Evolutionary conservation across 2,888 invertebrate genomes (phyloP).

Genomic region (Eurytoma californica): DNA sequence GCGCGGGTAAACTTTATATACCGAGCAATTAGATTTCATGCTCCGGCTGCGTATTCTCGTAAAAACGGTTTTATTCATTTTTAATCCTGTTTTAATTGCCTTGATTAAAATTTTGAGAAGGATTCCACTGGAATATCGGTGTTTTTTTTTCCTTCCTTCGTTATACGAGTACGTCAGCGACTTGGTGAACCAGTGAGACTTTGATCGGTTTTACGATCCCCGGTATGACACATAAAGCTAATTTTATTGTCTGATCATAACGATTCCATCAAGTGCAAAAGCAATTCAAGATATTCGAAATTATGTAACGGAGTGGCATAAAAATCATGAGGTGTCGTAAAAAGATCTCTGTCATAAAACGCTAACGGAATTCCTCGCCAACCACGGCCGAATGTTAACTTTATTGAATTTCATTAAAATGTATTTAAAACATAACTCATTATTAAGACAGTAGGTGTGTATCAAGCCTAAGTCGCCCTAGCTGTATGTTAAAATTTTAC

Average conservation of each 20-base stretch:
- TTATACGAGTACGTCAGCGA: not conserved
- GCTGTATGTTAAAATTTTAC: too few relatives aligned
- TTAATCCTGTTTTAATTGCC: not conserved
- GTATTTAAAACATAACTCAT: conserved; percentile 45
- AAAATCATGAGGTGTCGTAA: conserved; percentile 39
- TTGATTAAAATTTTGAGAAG: too few relatives aligned
- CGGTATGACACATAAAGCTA: conserved; percentile 18
- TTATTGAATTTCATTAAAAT: conserved; percentile 44
- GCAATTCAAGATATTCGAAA: not conserved
- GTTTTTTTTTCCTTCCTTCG: too few relatives aligned
- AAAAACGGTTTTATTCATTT: too few relatives aligned
- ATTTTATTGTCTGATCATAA: conserved; percentile 20
- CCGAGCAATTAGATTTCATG: too few relatives aligned
- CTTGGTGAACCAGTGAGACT: conserved; percentile 4
- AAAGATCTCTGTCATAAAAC: conserved; percentile 45
- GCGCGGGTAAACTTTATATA: too few relatives aligned
- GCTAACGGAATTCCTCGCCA: conserved; percentile 36
- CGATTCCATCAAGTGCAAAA: conserved; percentile 6
- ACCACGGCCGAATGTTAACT: conserved; percentile 18
- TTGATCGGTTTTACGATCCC: not conserved
- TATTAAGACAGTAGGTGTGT: not conserved
- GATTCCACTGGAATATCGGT: too few relatives aligned
- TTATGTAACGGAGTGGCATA: conserved; percentile 12
- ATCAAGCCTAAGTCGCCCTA: too few relatives aligned
- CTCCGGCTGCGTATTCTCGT: too few relatives aligned